These are phyloP conservation scores for Ochropacha duplaris DNA, from an alignment of 2,888 invertebrate species.

Conservation along the genomic window DNA sequence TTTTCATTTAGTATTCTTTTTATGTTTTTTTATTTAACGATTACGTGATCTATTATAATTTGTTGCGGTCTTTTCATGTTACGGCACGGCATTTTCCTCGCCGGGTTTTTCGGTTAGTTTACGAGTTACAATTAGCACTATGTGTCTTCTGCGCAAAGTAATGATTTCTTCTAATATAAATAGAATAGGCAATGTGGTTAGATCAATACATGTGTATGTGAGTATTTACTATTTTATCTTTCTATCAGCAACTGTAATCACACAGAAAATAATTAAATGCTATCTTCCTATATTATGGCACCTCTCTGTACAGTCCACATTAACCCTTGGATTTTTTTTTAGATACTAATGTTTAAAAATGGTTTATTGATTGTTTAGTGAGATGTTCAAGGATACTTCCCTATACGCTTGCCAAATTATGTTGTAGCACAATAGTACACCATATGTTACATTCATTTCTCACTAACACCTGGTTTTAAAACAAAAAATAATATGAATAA, in stretches of 20 bases:
- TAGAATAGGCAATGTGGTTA: neutral
- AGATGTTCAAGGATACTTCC: neutral
- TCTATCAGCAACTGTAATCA: neutral
- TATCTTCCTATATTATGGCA: neutral
- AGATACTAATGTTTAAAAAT: no score
- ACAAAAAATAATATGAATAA: no score
- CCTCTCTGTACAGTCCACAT: neutral
- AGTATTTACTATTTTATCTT: neutral
- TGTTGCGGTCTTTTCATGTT: conserved; percentile 34
- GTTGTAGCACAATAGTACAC: neutral
- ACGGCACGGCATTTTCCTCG: conserved; percentile 42
- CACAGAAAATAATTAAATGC: neutral
- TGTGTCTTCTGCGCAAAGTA: neutral
- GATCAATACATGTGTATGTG: neutral
- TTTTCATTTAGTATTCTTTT: conserved; percentile 36
- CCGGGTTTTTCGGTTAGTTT: conserved; percentile 31
- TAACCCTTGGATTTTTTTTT: no score
- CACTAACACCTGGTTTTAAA: no score
- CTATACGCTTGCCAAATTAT: neutral
- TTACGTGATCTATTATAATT: conserved; percentile 49
- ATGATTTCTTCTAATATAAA: neutral
- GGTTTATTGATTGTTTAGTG: neutral
- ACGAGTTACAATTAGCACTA: neutral
- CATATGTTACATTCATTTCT: neutral
- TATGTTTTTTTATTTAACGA: conserved; percentile 27